A percentile compares a stretch with the other conserved stretches of the same genome.
Conservation (phyloP, 2,113 vertebrate genomes). For the Dipodomys spectabilis region DNA sequence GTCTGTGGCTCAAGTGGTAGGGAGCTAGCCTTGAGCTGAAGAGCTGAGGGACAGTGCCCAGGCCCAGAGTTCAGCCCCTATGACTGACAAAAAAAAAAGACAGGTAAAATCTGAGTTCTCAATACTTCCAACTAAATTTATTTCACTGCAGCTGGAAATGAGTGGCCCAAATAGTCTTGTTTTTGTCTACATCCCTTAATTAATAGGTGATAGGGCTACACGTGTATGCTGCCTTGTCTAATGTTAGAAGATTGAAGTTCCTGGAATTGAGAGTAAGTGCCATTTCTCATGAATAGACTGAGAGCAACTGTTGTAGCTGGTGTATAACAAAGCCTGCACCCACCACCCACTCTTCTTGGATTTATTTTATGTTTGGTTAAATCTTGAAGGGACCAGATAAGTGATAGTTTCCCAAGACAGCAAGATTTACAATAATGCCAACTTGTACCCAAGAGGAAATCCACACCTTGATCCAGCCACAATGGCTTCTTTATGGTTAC, state of each 20-base stretch:
- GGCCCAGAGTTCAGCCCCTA: no score
- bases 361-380: slow-evolving; percentile 47
- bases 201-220: background rate
- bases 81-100: no score
- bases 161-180: background rate
- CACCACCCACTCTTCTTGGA: slow-evolving; percentile 9
- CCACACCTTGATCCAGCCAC: background rate
- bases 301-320: background rate
- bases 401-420: slow-evolving; percentile 30
- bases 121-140: background rate
- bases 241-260: background rate
- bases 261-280: background rate
- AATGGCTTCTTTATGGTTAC: background rate
- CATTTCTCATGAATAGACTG: slow-evolving; percentile 3
- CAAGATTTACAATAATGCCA: background rate
- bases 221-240: background rate
- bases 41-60: no score
- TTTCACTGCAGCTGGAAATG: background rate
- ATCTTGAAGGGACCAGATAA: slow-evolving; percentile 26
- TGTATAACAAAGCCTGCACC: background rate
- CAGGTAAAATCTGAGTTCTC: background rate
- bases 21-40: no score
- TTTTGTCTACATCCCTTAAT: background rate
- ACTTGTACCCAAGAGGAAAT: background rate
- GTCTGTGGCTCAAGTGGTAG: no score